These are phyloP conservation scores for Chouioia cunea DNA, from an alignment of 2,888 invertebrate species.

Conservation along the genomic window DNA sequence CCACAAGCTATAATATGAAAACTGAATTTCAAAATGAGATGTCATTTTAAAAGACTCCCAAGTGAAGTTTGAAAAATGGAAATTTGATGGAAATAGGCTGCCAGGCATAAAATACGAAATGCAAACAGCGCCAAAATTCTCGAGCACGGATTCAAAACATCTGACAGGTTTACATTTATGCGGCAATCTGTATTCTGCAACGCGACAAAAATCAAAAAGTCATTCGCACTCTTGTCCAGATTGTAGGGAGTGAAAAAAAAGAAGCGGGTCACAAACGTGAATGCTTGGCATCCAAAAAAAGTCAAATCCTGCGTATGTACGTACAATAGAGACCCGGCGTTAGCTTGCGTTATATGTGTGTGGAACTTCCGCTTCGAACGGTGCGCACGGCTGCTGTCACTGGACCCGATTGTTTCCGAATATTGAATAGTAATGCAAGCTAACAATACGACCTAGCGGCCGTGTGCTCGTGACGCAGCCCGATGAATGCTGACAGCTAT, in stretches of 20 bases:
- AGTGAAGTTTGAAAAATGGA: too few species aligned
- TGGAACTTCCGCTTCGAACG: slow-evolving; percentile 21
- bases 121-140: slow-evolving; percentile 10
- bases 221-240: slow-evolving; percentile 14
- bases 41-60: too few species aligned
- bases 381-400: slow-evolving; percentile 28
- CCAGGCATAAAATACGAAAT: neutral
- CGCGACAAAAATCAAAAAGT: slow-evolving; percentile 35
- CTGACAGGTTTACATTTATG: slow-evolving; percentile 40
- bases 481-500: slow-evolving; percentile 49
- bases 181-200: slow-evolving; percentile 34
- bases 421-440: slow-evolving; percentile 53
- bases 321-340: neutral
- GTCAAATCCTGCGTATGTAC: neutral
- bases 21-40: too few species aligned
- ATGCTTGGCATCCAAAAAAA: slow-evolving; percentile 5
- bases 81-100: too few species aligned
- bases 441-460: slow-evolving; percentile 48
- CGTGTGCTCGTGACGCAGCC: too few species aligned
- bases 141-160: slow-evolving; percentile 17
- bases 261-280: slow-evolving; percentile 34
- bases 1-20: too few species aligned
- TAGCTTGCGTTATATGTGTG: neutral
- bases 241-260: slow-evolving; percentile 4
- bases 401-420: slow-evolving; percentile 50